These are phyloP conservation scores for Hanleya hanleyi DNA, from an alignment of 2,888 invertebrate species.

Conservation along the genomic window DNA sequence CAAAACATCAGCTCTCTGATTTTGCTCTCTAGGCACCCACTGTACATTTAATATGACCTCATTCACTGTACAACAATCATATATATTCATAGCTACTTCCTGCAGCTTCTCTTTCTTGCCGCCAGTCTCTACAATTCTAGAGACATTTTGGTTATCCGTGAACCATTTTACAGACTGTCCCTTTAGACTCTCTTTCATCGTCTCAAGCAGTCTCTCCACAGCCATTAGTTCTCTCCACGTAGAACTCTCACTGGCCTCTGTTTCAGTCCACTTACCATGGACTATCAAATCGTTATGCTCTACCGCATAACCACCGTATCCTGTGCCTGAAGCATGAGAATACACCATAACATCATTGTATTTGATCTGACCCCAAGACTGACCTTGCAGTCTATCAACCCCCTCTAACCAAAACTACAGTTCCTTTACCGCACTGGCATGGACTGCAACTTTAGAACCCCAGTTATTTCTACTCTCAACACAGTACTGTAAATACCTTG, in stretches of 20 bases:
- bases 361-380: no score
- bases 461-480: no score
- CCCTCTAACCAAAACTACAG: no score
- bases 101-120: constrained; percentile 29
- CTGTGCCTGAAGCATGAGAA: constrained; percentile 16
- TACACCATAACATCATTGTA: no score
- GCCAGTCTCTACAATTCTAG: constrained; percentile 21
- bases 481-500: no score
- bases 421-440: no score
- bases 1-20: no score
- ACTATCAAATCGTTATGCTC: background rate
- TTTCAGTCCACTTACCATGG: constrained; percentile 24
- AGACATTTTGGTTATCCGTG: no score
- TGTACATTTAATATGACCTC: constrained; percentile 20
- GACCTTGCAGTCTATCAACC: no score
- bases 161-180: no score
- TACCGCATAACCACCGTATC: constrained; percentile 17
- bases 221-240: constrained; percentile 37
- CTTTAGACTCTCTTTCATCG: constrained; percentile 2
- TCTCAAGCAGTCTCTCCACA: constrained; percentile 21
- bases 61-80: constrained; percentile 20
- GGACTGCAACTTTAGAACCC: no score
- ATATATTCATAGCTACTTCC: constrained; percentile 22
- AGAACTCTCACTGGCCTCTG: constrained; percentile 28
- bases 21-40: no score